phyloP scores from a whole-genome alignment of 2,888 invertebrate species.

The Nasonia oneida region DNA sequence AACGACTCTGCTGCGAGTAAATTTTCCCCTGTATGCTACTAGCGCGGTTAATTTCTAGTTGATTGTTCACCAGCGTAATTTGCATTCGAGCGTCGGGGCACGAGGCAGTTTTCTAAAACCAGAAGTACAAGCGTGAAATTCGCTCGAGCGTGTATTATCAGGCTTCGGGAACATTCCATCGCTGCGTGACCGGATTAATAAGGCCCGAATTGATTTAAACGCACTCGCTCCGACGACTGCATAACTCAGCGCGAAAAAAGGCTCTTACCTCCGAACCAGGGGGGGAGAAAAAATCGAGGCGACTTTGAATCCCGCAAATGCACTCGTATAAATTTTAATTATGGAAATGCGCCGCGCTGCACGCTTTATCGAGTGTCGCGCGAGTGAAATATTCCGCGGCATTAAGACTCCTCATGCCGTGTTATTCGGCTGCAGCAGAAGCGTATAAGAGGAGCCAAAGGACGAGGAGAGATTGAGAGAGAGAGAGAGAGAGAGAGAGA shows the following conservation, averaged over 20 bases:
- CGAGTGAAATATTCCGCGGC: slow-evolving; percentile 60
- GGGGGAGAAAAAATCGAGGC: slow-evolving; percentile 4
- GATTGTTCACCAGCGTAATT: neutral
- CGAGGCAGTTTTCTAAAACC: neutral
- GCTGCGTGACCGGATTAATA: neutral
- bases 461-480: neutral
- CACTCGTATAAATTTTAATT: slow-evolving; percentile 61
- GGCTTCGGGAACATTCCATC: neutral
- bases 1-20: neutral
- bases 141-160: neutral
- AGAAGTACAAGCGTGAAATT: neutral
- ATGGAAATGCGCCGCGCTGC: slow-evolving; percentile 45
- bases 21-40: neutral
- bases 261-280: slow-evolving; percentile 25
- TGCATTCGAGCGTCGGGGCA: neutral
- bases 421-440: slow-evolving; percentile 12
- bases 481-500: no score
- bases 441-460: slow-evolving; percentile 4
- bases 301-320: slow-evolving; percentile 32
- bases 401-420: slow-evolving; percentile 40
- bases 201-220: slow-evolving; percentile 46
- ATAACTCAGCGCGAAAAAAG: slow-evolving; percentile 33
- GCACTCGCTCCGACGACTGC: slow-evolving; percentile 6
- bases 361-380: slow-evolving; percentile 58
- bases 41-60: neutral